A percentile compares a stretch with the other conserved stretches of the same genome.
phyloP scores from a whole-genome alignment of 2,888 invertebrate genomes.

The Lathronympha strigana region DNA sequence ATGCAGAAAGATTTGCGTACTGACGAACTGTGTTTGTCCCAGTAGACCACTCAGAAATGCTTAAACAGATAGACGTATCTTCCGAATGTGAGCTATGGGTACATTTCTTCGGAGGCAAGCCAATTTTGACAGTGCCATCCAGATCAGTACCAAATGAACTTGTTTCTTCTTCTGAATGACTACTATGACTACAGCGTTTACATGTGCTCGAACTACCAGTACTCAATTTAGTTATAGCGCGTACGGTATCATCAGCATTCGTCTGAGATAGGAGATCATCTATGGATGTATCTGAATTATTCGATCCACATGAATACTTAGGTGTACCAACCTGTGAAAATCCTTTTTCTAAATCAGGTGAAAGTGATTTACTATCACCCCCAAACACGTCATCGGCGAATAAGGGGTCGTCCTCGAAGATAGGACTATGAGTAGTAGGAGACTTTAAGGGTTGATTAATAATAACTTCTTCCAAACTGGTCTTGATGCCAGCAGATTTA shows the following conservation, averaged over 20 bases:
- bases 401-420: slow-evolving; percentile 85
- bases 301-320: slow-evolving; percentile 83
- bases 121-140: slow-evolving; percentile 92
- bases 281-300: slow-evolving; percentile 86
- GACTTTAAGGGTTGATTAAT: slow-evolving; percentile 85
- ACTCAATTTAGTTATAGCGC: slow-evolving; percentile 77
- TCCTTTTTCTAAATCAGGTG: slow-evolving; percentile 83
- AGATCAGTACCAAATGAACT: slow-evolving; percentile 91
- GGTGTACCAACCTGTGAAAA: slow-evolving; percentile 71
- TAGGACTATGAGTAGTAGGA: slow-evolving; percentile 84
- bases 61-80: slow-evolving; percentile 93
- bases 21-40: slow-evolving; percentile 93
- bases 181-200: slow-evolving; percentile 87
- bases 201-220: slow-evolving; percentile 81
- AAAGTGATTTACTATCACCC: slow-evolving; percentile 84
- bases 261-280: slow-evolving; percentile 85
- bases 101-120: slow-evolving; percentile 91
- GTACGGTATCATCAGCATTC: slow-evolving; percentile 83
- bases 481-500: slow-evolving; percentile 69
- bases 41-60: slow-evolving; percentile 95
- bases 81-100: slow-evolving; percentile 94
- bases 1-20: slow-evolving; percentile 90
- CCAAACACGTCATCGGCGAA: slow-evolving; percentile 86
- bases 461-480: slow-evolving; percentile 80
- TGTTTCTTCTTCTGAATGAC: slow-evolving; percentile 90